Conservation (phyloP, 1,140 invertebrate species). For the Panulirus ornatus region DNA sequence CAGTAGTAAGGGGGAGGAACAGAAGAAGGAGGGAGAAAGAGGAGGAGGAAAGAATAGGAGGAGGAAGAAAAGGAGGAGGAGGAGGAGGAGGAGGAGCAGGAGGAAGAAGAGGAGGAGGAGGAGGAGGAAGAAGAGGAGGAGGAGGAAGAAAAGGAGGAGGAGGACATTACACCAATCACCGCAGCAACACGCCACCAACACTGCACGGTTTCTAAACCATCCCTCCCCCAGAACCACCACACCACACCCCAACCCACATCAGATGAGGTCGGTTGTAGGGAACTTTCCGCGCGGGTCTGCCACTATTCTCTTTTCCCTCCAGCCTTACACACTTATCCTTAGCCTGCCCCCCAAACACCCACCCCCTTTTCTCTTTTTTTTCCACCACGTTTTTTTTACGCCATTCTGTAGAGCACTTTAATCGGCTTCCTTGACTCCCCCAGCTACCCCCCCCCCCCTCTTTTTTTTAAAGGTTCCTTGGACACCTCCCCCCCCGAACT, state of each 20-base stretch:
- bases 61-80: neutral
- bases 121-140: neutral
- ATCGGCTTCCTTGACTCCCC: constrained; percentile 61
- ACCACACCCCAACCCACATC: neutral
- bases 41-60: neutral
- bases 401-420: constrained; percentile 68
- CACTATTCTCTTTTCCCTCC: neutral
- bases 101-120: neutral
- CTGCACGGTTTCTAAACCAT: too few species aligned
- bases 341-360: neutral
- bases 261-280: neutral
- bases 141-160: neutral
- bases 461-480: neutral
- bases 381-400: constrained; percentile 35
- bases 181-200: too few species aligned
- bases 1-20: too few species aligned
- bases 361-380: constrained; percentile 18
- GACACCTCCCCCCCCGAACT: too few species aligned
- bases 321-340: neutral
- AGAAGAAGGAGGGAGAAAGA: too few species aligned
- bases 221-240: too few species aligned
- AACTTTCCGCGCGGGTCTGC: constrained; percentile 20
- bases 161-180: neutral
- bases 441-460: neutral
- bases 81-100: neutral